These are phyloP conservation scores for Prinia subflava DNA, from an alignment of 2,113 vertebrate genomes.

Conservation along the genomic window DNA sequence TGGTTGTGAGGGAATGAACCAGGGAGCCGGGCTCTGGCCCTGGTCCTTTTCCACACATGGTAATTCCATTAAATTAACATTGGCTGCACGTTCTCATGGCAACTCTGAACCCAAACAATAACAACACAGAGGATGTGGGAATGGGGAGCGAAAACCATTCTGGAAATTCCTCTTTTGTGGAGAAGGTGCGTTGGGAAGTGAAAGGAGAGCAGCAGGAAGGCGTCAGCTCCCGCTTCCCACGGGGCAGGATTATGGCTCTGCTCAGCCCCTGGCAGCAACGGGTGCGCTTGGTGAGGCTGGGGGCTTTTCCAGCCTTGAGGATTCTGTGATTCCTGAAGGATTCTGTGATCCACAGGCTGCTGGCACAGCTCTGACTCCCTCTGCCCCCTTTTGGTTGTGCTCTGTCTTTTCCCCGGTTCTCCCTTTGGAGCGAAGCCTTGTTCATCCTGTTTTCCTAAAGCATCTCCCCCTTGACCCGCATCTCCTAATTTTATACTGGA, in stretches of 20 bases:
- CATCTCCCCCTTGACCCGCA: too few relatives aligned
- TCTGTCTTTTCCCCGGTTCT: neutral
- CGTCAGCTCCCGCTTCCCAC: fast-evolving
- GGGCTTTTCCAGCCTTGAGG: neutral
- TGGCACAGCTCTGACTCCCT: neutral
- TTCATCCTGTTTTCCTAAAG: neutral
- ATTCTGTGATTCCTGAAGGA: neutral
- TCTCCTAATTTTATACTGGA: neutral
- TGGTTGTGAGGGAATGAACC: neutral
- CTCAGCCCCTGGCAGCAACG: fast-evolving
- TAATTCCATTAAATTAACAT: neutral
- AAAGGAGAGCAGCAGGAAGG: neutral
- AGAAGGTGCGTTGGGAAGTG: fast-evolving
- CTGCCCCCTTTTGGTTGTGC: neutral
- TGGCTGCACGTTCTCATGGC: neutral
- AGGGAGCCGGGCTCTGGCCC: neutral
- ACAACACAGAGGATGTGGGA: neutral
- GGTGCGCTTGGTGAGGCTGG: fast-evolving
- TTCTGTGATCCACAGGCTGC: neutral
- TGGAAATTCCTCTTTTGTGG: neutral
- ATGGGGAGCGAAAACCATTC: fast-evolving
- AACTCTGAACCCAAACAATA: neutral
- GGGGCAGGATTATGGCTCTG: fast-evolving
- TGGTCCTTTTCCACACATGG: neutral
- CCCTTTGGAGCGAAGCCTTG: fast-evolving